Percentiles rank a stretch among this genome's conserved stretches.
Evolutionary conservation across 2,113 vertebrate species (phyloP).

Genomic region (Heteronetta atricapilla): DNA sequence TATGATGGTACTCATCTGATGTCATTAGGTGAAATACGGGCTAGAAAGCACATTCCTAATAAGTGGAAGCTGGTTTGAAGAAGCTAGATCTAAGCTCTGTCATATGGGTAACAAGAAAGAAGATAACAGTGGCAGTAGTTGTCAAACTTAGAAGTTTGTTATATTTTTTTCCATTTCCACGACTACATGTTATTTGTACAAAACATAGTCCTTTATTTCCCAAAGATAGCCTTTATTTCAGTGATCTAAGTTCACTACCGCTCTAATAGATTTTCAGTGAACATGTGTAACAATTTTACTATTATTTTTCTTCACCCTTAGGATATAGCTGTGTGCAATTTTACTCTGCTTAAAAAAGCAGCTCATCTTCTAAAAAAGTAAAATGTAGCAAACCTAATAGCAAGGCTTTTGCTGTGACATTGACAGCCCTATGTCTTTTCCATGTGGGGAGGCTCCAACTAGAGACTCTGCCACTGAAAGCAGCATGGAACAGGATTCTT

Average conservation of each 20-base stretch:
- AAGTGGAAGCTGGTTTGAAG: neutral
- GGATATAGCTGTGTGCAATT: neutral
- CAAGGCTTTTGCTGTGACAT: neutral
- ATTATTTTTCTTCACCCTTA: neutral
- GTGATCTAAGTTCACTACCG: neutral
- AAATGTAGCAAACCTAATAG: neutral
- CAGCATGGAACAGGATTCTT: constrained; percentile 1
- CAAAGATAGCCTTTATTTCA: neutral
- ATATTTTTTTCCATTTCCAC: neutral
- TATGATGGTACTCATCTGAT: neutral
- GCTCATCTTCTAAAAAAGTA: neutral
- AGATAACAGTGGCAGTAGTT: neutral
- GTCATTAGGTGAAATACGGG: neutral
- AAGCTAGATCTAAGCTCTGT: neutral
- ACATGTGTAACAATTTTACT: fast-evolving
- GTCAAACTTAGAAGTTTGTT: neutral
- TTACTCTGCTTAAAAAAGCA: neutral
- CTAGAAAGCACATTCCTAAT: neutral
- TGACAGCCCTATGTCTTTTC: neutral
- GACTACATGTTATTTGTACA: neutral
- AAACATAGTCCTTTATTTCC: neutral
- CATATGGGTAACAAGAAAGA: neutral
- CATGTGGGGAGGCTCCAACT: constrained; percentile 32
- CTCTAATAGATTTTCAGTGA: neutral
- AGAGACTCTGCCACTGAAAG: constrained; percentile 36